A percentile compares a stretch with the other conserved stretches of the same genome.
Evolutionary conservation across 2,888 invertebrate genomes (phyloP).

Genomic region (Eupithecia dodoneata): DNA sequence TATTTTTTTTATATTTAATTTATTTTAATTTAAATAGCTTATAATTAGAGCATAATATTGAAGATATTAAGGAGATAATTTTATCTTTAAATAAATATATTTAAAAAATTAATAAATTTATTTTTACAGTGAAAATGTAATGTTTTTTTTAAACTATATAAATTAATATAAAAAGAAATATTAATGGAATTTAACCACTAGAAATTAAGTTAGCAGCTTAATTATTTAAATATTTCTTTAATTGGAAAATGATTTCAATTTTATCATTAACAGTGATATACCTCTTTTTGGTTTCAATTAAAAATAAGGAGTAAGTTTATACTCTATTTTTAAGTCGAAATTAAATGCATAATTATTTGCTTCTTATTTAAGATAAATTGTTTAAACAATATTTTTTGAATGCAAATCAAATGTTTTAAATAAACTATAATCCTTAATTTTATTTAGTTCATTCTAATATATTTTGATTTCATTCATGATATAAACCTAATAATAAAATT

Average conservation of each 20-base stretch:
- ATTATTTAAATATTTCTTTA: slow-evolving; percentile 80
- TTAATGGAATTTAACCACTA: slow-evolving; percentile 79
- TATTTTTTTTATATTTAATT: slow-evolving; percentile 52
- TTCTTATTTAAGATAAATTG: slow-evolving; percentile 83
- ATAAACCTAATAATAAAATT: slow-evolving; percentile 79
- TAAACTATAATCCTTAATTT: slow-evolving; percentile 66
- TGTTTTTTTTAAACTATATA: slow-evolving; percentile 87
- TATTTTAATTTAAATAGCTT: slow-evolving; percentile 66
- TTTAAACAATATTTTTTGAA: slow-evolving; percentile 66
- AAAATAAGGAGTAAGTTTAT: slow-evolving; percentile 77
- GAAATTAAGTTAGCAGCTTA: slow-evolving; percentile 87
- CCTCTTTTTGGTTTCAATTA: slow-evolving; percentile 86
- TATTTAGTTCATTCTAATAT: slow-evolving; percentile 73
- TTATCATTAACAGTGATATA: slow-evolving; percentile 87
- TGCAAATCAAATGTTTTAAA: slow-evolving; percentile 73
- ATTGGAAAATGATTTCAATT: slow-evolving; percentile 83
- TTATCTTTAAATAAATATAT: slow-evolving; percentile 57
- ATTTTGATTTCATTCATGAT: slow-evolving; percentile 75
- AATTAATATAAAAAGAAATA: slow-evolving; percentile 73
- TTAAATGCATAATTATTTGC: slow-evolving; percentile 77
- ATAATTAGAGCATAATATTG: slow-evolving; percentile 70
- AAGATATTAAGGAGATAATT: slow-evolving; percentile 69
- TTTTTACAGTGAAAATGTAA: slow-evolving; percentile 87
- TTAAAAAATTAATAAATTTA: slow-evolving; percentile 72
- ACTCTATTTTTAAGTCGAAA: slow-evolving; percentile 78